phyloP scores from a whole-genome alignment of 2,888 invertebrate genomes.

The Drosophila hawaiiensis region DNA sequence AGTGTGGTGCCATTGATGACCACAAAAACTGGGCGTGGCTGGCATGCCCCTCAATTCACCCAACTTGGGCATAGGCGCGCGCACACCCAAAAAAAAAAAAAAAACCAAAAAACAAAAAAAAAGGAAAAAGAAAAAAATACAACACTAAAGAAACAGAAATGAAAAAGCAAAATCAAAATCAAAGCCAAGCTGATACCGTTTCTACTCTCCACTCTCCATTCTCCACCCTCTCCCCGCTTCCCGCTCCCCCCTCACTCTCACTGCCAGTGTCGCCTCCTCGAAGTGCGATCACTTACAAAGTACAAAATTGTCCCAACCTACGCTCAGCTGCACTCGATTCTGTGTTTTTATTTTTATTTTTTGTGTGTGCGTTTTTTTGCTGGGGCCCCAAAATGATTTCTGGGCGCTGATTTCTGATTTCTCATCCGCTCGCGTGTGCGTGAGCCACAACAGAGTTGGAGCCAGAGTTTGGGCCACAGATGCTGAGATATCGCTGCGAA shows the following conservation, averaged over 20 bases:
- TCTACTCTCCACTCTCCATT: not conserved
- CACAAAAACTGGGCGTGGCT: slow-evolving; percentile 77
- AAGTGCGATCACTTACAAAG: slow-evolving; percentile 79
- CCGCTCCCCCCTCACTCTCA: not conserved
- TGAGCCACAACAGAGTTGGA: slow-evolving; percentile 49
- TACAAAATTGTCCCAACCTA: slow-evolving; percentile 77
- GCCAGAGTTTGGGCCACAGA: slow-evolving; percentile 35
- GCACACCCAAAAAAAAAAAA: slow-evolving; percentile 63
- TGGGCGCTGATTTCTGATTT: slow-evolving; percentile 68
- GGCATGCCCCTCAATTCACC: slow-evolving; percentile 75
- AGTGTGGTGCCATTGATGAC: slow-evolving; percentile 74
- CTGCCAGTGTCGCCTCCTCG: slow-evolving; percentile 1
- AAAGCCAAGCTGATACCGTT: slow-evolving; percentile 39
- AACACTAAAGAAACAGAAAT: slow-evolving; percentile 14
- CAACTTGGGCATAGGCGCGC: slow-evolving; percentile 76
- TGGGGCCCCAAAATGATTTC: slow-evolving; percentile 56
- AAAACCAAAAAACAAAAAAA: not conserved
- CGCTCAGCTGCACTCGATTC: slow-evolving; percentile 60
- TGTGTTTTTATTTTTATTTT: not conserved
- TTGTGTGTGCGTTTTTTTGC: slow-evolving; percentile 1
- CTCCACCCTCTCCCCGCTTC: fast-evolving
- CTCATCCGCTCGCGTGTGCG: slow-evolving; percentile 65
- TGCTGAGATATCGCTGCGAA: slow-evolving; percentile 59
- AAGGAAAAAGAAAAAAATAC: not conserved
- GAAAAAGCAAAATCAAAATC: slow-evolving; percentile 32